phyloP scores from a whole-genome alignment of 2,113 vertebrate species.

The Merops nubicus region DNA sequence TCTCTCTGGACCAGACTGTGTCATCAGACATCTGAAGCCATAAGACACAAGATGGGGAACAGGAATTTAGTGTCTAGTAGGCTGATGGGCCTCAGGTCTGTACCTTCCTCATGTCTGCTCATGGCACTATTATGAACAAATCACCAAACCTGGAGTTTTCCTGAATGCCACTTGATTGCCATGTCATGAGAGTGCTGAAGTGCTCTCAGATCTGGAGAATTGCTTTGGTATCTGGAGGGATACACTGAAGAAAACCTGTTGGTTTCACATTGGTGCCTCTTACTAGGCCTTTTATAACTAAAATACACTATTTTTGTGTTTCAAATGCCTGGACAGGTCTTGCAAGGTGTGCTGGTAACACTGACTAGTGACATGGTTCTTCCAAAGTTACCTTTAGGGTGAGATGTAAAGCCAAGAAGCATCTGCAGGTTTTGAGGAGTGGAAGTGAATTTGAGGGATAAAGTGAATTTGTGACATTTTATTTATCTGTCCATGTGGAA shows the following conservation, averaged over 20 bases:
- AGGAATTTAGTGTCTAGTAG: not conserved
- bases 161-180: not conserved
- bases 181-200: not conserved
- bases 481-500: not conserved
- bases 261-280: not conserved
- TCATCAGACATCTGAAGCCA: not conserved
- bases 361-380: not conserved
- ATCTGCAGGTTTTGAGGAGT: not conserved
- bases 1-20: not conserved
- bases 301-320: not conserved
- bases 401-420: not conserved
- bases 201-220: no score
- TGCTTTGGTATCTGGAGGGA: not conserved
- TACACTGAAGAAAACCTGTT: not conserved
- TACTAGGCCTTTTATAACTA: not conserved
- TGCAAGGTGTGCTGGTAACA: not conserved
- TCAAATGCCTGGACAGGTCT: not conserved
- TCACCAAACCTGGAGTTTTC: not conserved
- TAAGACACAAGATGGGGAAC: not conserved
- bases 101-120: fast-evolving
- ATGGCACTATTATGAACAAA: fast-evolving
- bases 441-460: not conserved
- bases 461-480: not conserved
- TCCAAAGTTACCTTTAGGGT: not conserved
- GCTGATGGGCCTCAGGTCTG: not conserved